Base-by-base conservation (phyloP, 2,888 invertebrate species). In the Beris morrisii region DNA sequence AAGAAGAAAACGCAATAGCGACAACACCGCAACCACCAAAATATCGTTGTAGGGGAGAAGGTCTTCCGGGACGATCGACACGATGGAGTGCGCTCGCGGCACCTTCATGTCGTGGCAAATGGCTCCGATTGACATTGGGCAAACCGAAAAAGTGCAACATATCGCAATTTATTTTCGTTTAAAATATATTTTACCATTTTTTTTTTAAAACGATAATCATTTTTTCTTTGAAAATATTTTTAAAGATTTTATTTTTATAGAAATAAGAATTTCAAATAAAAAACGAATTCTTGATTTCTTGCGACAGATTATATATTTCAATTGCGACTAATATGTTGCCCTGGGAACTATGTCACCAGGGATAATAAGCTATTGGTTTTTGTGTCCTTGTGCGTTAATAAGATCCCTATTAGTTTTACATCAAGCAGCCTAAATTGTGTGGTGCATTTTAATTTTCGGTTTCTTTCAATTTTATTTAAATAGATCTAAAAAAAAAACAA, bases 51-150 rank as follows among this genome's bases (percentile, higher is more conserved):
- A 88, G 89, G 70, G 95, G 95, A 0, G 93, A 94, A 78, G 94
- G 95, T 0, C 88, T 90, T 3, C 83, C 87, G 38, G 87, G 87
- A 0, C 85, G 88, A 67, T 84, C 88, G 69, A 93, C 93, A 11
- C 84, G 92, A 66, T 95, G 91, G 89, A 90, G 90, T 73, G 92
- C 93, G 44, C 84, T 94, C 43, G 88, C 91, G 55, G 89, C 89
- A n/a, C 90, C 91, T 1, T 91, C 92, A 74, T 95, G 95, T 79
- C 92, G 92, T 75, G 95, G 94, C 46, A 92, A 93, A 77, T 95
- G 94, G 94, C 81, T 90, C 55, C 86, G 93, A 56, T 77, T 84
- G 65, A 82, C 82, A 69, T 76, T 83, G 0, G 79, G 78, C 1
- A 75, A 79, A 71, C 79, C 79, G 65, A 79, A 79, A 72, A 81